Evolutionary conservation across 2,888 invertebrate genomes (phyloP).

Genomic region (Pheosia gnoma): DNA sequence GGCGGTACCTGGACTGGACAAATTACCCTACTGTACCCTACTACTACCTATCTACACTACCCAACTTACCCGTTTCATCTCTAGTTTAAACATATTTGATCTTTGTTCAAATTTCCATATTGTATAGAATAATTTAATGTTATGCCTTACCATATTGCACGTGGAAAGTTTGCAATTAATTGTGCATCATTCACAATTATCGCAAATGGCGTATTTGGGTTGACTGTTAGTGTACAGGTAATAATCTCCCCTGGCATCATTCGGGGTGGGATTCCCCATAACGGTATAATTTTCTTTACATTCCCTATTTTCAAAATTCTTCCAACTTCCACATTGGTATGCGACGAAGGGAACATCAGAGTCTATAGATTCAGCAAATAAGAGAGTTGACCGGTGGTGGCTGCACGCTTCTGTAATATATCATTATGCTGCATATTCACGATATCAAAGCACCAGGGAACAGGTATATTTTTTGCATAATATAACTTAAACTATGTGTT

Average conservation of each 20-base stretch:
- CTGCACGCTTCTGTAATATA: conserved; percentile 86
- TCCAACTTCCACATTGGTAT: conserved; percentile 82
- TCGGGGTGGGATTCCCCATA: conserved; percentile 83
- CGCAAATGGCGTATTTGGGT: conserved; percentile 75
- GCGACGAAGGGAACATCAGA: conserved; percentile 79
- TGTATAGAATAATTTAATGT: no score
- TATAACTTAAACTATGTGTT: no score
- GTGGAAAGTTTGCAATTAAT: neutral
- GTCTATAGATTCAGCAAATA: conserved; percentile 87
- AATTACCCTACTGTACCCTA: no score
- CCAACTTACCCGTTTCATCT: no score
- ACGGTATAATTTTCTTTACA: conserved; percentile 58
- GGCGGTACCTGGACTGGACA: no score
- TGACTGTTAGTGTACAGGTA: conserved; percentile 84
- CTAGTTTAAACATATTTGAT: no score
- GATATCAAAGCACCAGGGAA: no score
- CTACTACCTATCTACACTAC: no score
- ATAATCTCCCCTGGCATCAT: conserved; percentile 77
- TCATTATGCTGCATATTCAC: neutral
- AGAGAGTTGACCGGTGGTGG: conserved; percentile 86
- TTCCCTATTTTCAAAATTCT: conserved; percentile 65
- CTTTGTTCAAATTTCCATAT: no score
- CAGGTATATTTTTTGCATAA: no score
- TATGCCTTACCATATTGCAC: no score
- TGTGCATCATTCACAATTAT: conserved; percentile 2